A percentile compares a stretch with the other conserved stretches of the same genome.
Conservation (phyloP, 2,797 vertebrate genomes). For the Buceros bicornis region DNA sequence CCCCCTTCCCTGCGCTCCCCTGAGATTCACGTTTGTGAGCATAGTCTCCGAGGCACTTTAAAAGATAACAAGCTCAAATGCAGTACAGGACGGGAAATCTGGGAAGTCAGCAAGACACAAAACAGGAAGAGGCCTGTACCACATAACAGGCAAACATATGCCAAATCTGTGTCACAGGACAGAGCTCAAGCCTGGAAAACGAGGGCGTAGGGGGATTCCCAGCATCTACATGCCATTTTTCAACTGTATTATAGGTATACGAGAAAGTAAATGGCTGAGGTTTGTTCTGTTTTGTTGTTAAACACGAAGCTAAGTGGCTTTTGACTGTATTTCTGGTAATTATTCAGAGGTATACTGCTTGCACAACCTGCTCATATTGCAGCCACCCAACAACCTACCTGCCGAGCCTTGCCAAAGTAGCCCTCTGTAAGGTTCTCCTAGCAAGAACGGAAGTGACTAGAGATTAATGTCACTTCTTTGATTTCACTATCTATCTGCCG, state of each 20-base stretch:
- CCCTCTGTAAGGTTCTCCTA: not conserved
- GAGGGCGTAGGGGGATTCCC: not conserved
- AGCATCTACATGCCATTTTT: not conserved
- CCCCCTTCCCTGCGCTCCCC: not conserved
- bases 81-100: not conserved
- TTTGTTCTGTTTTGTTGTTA: not conserved
- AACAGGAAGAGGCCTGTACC: constrained; percentile 31
- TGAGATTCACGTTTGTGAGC: not conserved
- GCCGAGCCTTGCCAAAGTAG: not conserved
- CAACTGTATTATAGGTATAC: not conserved
- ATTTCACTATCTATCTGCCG: not conserved
- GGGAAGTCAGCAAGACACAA: not conserved
- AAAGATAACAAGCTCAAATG: not conserved
- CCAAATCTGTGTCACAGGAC: not conserved
- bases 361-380: not conserved
- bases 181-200: not conserved
- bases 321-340: not conserved
- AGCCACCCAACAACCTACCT: not conserved
- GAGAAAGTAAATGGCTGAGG: not conserved
- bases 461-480: not conserved
- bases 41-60: not conserved
- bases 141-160: not conserved
- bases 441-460: not conserved
- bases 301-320: not conserved
- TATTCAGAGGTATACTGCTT: not conserved